Base-by-base conservation (phyloP, 2,113 vertebrate species). In the Leucopsar rothschildi region DNA sequence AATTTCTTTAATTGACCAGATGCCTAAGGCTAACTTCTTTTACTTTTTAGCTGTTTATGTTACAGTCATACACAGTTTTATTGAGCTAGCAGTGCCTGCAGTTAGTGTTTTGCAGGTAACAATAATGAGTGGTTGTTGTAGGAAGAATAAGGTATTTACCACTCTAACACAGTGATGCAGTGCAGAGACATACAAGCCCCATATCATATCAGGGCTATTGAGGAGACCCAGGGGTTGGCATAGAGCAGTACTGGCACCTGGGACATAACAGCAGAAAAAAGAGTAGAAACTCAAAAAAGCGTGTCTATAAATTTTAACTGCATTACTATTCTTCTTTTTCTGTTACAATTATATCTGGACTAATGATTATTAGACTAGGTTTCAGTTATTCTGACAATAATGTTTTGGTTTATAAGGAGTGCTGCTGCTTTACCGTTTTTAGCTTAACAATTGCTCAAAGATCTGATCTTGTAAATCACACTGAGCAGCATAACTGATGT, bases 191-290 rank as follows among this genome's bases (percentile, higher is more conserved):
- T 28, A 22, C 2, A 8, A 33, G 17, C 31, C 20, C 59, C 35
- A 18, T 39, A 13, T 2, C 3, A 9, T 28, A 47, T 3, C 1
- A 2, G 14, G 10, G 19, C 3, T 39, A 6, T 53, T n/a, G 59
- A 59, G 10, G 29, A 75, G 31, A 57, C 2, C 3, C 52, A 66
- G 28, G 4, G 2, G 12, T 25, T 53, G 15, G 6, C 22, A 37
- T 9, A 16, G 37, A 42, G 39, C 12, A 61, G 14, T 29, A 20
- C 4, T 5, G 4, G 15, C 21, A 39, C 0, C 1, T 8, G 24
- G 60, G 6, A 14, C 7, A 9, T 16, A 35, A 31, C 6, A 79
- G 7, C 18, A 88, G 15, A 16, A 39, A 52, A 71, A 64, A 63
- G 12, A n/a, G 12, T 5, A 72, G 25, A 23, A 80, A 40, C 8